Evolutionary conservation across 2,888 invertebrate genomes (phyloP).

Genomic region (Antheraea assamensis): DNA sequence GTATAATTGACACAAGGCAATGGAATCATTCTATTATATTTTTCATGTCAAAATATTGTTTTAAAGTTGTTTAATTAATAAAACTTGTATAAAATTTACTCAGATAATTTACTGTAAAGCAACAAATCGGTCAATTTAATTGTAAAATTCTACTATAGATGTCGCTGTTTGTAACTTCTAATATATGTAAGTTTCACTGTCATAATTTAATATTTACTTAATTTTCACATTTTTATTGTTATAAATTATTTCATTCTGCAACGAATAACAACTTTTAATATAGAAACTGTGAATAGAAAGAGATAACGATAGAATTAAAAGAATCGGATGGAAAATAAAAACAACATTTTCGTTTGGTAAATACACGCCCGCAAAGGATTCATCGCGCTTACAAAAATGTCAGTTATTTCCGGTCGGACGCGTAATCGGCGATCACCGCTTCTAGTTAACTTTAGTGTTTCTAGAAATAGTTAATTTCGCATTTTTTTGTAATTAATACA

Average conservation of each 20-base stretch:
- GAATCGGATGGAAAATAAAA: not conserved
- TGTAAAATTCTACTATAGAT: too few relatives aligned
- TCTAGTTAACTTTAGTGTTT: not conserved
- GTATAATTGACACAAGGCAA: too few relatives aligned
- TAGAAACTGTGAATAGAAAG: not conserved
- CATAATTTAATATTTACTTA: too few relatives aligned
- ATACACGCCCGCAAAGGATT: not conserved
- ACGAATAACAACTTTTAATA: not conserved
- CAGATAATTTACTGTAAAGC: too few relatives aligned
- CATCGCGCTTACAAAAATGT: constrained; percentile 10
- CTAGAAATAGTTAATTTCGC: constrained; percentile 4
- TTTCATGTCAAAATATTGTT: too few relatives aligned
- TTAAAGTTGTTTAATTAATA: too few relatives aligned
- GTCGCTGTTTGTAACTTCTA: too few relatives aligned
- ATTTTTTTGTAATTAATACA: constrained; percentile 8
- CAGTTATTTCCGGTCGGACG: constrained; percentile 15
- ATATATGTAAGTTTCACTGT: too few relatives aligned
- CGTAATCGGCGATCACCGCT: not conserved
- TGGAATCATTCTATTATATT: too few relatives aligned
- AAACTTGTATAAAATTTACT: too few relatives aligned
- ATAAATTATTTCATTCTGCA: not conserved
- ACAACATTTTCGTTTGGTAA: not conserved
- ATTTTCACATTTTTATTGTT: not conserved
- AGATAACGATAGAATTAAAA: not conserved
- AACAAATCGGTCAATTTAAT: too few relatives aligned